Evolutionary conservation across 2,888 invertebrate genomes (phyloP), one percentile per base, ranked within the genome.

Genomic region (Thera britannica): DNA sequence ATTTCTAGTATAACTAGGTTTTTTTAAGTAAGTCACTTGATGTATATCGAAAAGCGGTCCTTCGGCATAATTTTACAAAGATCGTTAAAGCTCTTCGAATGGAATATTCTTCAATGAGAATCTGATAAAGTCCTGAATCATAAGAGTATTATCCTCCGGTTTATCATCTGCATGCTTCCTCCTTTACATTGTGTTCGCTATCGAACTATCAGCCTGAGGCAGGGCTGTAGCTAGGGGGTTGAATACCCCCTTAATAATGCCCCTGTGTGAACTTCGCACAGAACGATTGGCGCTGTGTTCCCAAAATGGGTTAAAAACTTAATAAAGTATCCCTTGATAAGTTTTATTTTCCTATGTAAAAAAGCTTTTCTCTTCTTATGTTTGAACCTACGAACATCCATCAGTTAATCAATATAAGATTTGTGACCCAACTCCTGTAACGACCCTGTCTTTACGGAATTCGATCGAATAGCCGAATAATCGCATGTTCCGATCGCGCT

Each of bases 401-500:
- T 23, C 23, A 23, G 23, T 23, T 23, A 23, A 23, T 23, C 23
- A 23, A 23, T 23, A 23, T 23, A 23, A 23, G 23, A 23, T 23
- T 23, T 36, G 2, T n/a, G 55, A 23, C 5, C 55, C 11, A 12
- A 36, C n/a, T 3, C 5, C 6, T 44, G 6, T 5, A 48, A 77
- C 78, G 77, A 57, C 59, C 62, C 71, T 71, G 71, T 58, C 56
- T 65, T 60, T 36, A 61, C 68, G 38, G 81, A 84, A 87, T 88
- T 86, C 80, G 85, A 86, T 84, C 84, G 75, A 71, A 69, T 68
- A 68, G 69, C 54, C 64, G 65, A 73, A 69, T 67, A 66, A 71
- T 71, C 68, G 62, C 76, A 75, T 78, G 78, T 79, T 79, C 82
- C 79, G 83, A 85, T 86, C 83, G 79, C 74, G 70, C 79, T 80